Conservation (phyloP, 2,797 vertebrate genomes). For the Xyrichtys novacula region DNA sequence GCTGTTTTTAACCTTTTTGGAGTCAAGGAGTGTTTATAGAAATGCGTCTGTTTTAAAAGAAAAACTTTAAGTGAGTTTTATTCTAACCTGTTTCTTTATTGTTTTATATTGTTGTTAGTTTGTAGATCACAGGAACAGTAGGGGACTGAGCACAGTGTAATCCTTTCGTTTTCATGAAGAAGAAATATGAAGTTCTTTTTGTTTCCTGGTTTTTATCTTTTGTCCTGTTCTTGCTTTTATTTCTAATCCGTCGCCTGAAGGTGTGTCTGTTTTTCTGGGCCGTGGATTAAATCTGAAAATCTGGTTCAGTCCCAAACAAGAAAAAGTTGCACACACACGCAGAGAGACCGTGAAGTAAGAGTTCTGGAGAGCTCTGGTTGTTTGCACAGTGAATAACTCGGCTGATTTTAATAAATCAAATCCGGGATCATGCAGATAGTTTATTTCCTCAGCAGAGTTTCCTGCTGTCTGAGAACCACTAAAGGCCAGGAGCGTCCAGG, state of each 20-base stretch:
- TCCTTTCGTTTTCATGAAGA: neutral
- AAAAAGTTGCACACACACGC: conserved; percentile 21
- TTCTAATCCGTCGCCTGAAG: conserved; percentile 6
- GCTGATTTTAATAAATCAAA: conserved; percentile 47
- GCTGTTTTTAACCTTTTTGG: too few species aligned
- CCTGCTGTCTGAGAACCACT: conserved; percentile 54
- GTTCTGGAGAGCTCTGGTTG: conserved; percentile 32
- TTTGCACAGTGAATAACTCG: conserved; percentile 62
- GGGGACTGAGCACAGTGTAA: neutral
- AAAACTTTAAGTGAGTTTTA: too few species aligned
- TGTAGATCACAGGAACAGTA: neutral
- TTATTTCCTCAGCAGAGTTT: conserved; percentile 68
- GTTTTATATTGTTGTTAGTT: too few species aligned
- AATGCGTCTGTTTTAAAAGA: too few species aligned
- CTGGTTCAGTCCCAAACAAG: conserved; percentile 40
- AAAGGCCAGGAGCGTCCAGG: conserved; percentile 47
- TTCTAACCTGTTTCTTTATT: too few species aligned
- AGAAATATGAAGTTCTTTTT: neutral
- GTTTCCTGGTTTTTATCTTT: neutral
- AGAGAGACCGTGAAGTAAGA: conserved; percentile 40
- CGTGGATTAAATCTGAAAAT: conserved; percentile 32
- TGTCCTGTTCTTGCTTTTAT: neutral
- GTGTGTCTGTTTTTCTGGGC: conserved; percentile 11
- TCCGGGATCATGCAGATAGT: conserved; percentile 59
- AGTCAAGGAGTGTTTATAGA: too few species aligned